A percentile compares a stretch with the other conserved stretches of the same genome.
phyloP scores from a whole-genome alignment of 2,888 invertebrate species.

The Oscheius sp. region DNA sequence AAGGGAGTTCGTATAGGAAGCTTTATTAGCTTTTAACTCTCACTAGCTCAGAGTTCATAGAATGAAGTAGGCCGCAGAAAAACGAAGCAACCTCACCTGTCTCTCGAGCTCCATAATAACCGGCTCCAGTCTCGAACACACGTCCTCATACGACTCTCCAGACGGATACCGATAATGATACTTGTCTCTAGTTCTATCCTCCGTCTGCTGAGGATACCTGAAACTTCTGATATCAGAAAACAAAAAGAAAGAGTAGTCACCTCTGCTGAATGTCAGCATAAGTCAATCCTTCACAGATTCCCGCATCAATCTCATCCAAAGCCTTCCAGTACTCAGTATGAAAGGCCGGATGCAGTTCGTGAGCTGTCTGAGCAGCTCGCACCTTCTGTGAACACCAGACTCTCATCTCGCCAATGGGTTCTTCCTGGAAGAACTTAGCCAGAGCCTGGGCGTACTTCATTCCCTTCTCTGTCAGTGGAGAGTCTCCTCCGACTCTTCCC shows the following conservation, averaged over 20 bases:
- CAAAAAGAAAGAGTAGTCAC: conserved; percentile 73
- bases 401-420: conserved; percentile 85
- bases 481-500: conserved; percentile 95
- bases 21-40: neutral
- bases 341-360: conserved; percentile 74
- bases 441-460: conserved; percentile 72
- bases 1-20: neutral
- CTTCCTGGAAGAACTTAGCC: conserved; percentile 75
- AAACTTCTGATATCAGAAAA: neutral
- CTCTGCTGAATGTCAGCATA: conserved; percentile 90
- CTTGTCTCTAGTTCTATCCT: conserved; percentile 89
- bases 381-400: conserved; percentile 93
- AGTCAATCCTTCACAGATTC: conserved; percentile 80
- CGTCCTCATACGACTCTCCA: conserved; percentile 85
- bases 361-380: conserved; percentile 92
- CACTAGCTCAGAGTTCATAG: neutral
- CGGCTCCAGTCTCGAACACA: conserved; percentile 87
- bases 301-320: conserved; percentile 94
- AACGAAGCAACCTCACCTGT: conserved; percentile 42
- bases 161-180: conserved; percentile 77
- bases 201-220: conserved; percentile 87
- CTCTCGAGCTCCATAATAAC: conserved; percentile 80
- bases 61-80: neutral
- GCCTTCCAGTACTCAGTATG: conserved; percentile 89
- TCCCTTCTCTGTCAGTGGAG: conserved; percentile 84